Percentiles rank a stretch among this genome's conserved stretches.
phyloP scores from a whole-genome alignment of 2,888 invertebrate species.

The Odontothrips loti region DNA sequence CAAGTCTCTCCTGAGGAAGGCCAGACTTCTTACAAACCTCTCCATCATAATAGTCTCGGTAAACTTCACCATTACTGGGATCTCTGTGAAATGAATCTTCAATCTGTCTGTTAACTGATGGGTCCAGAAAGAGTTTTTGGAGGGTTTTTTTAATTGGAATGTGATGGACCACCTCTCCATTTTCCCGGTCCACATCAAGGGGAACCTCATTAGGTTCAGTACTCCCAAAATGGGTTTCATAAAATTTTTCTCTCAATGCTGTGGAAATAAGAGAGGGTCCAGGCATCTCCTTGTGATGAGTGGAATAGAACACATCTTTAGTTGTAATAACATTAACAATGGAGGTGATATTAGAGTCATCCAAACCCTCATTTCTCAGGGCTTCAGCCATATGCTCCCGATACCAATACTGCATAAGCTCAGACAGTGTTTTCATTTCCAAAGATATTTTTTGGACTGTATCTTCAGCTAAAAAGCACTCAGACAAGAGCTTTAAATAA shows the following conservation, averaged over 20 bases:
- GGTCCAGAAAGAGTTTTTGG: not conserved
- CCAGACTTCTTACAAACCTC: not conserved
- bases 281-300: not conserved
- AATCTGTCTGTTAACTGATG: not conserved
- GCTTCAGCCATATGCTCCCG: not conserved
- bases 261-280: not conserved
- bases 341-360: not conserved
- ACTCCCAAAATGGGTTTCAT: not conserved
- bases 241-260: not conserved
- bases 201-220: not conserved
- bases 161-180: not conserved
- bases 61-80: not conserved
- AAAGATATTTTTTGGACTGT: not conserved
- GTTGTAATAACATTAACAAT: too few relatives aligned
- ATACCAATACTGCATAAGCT: not conserved
- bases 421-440: not conserved
- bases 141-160: not conserved
- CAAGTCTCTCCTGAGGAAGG: not conserved
- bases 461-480: not conserved
- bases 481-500: not conserved
- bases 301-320: not conserved
- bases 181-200: not conserved
- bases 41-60: not conserved
- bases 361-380: not conserved
- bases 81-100: not conserved